Percentiles rank a stretch among this genome's conserved stretches.
Evolutionary conservation across 2,888 invertebrate species (phyloP).

Genomic region (Coelinius sp.): DNA sequence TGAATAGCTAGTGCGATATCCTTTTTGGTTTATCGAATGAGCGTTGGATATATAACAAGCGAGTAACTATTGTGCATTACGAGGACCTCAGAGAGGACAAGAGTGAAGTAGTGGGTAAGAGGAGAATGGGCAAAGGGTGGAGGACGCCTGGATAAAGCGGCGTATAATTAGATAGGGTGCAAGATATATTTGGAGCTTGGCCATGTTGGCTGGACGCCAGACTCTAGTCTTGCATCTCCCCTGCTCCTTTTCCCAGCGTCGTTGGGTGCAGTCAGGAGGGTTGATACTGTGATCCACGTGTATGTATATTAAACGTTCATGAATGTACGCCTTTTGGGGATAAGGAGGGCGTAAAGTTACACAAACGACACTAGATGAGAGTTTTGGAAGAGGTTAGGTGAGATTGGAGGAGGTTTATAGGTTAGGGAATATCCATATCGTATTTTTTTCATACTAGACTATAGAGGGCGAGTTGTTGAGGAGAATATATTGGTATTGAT

Average conservation of each 20-base stretch:
- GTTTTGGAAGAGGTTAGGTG: conserved; percentile 37
- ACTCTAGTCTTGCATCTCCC: conserved; percentile 17
- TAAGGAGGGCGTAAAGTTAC: conserved; percentile 30
- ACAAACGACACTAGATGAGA: conserved; percentile 34
- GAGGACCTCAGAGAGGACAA: conserved; percentile 59
- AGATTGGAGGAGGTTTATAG: conserved; percentile 39
- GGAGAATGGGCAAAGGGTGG: background rate
- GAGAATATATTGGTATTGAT: background rate
- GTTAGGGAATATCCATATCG: conserved; percentile 28
- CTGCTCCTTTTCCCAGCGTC: conserved; percentile 16
- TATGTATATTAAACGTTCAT: conserved; percentile 34
- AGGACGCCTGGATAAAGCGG: conserved; percentile 66
- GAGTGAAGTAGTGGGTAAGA: background rate
- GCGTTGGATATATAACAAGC: conserved; percentile 45
- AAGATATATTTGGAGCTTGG: conserved; percentile 69
- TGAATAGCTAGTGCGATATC: conserved; percentile 42
- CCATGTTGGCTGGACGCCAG: conserved; percentile 67
- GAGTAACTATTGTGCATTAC: conserved; percentile 64
- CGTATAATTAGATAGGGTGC: conserved; percentile 70
- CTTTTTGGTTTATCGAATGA: conserved; percentile 58
- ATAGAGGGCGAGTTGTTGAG: too few species aligned
- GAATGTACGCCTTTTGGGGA: conserved; percentile 37
- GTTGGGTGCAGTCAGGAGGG: background rate
- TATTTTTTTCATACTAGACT: background rate
- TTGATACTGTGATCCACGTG: conserved; percentile 38